Conservation (phyloP, 2,888 invertebrate genomes). For the Homarus gammarus region DNA sequence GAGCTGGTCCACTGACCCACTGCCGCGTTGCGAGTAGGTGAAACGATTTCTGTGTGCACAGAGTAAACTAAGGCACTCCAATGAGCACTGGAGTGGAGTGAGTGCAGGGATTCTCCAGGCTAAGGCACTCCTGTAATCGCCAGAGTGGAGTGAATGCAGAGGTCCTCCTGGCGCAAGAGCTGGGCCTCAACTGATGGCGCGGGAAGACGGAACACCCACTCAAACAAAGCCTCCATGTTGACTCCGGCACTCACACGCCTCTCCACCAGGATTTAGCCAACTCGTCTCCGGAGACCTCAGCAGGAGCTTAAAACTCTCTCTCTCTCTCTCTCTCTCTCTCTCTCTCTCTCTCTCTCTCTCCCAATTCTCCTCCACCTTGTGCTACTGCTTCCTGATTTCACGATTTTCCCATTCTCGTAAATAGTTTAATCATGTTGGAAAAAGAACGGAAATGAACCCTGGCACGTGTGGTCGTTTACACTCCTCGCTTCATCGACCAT, state of each 20-base stretch:
- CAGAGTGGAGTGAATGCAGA: background rate
- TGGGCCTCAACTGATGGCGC: constrained; percentile 48
- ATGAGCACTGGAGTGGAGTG: background rate
- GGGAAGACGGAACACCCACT: constrained; percentile 53
- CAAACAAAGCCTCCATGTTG: constrained; percentile 52
- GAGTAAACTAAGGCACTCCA: too few relatives aligned
- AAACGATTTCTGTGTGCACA: too few relatives aligned
- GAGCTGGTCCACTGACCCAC: too few relatives aligned
- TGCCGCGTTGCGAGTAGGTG: too few relatives aligned
- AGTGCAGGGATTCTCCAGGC: constrained; percentile 22
- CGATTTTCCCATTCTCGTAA: constrained; percentile 34
- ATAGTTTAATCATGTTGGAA: constrained; percentile 20
- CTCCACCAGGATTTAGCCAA: constrained; percentile 55
- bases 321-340: constrained; percentile 7
- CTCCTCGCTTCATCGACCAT: constrained; percentile 20
- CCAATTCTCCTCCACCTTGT: too few relatives aligned
- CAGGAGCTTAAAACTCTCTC: constrained; percentile 31
- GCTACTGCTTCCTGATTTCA: constrained; percentile 16
- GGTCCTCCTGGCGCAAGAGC: constrained; percentile 32
- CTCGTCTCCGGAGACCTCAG: constrained; percentile 44
- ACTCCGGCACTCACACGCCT: constrained; percentile 50
- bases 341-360: constrained; percentile 13
- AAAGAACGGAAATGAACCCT: background rate
- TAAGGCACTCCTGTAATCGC: constrained; percentile 23
- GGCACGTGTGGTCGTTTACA: constrained; percentile 12